A percentile compares a stretch with the other conserved stretches of the same genome.
Conservation (phyloP, 2,797 vertebrate species). For the Enteromius argenteus region DNA sequence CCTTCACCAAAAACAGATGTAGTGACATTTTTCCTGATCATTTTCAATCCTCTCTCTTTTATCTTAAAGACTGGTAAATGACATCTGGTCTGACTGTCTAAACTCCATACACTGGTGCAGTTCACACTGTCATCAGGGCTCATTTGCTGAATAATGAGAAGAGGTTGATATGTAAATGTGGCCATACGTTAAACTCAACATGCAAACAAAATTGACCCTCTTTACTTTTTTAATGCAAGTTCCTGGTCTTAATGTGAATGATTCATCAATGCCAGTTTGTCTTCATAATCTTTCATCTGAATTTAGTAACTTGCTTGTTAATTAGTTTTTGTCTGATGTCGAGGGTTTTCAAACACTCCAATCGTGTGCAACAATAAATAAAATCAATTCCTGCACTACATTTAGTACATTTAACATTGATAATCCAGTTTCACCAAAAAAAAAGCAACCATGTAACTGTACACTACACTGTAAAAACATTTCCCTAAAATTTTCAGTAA, state of each 20-base stretch:
- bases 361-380: not conserved
- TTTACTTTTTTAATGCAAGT: not conserved
- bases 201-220: not conserved
- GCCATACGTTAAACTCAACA: not conserved
- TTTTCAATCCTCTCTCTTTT: not conserved
- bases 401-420: not conserved
- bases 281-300: not conserved
- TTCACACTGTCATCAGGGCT: not conserved
- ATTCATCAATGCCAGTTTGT: not conserved
- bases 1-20: not conserved
- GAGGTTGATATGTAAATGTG: not conserved
- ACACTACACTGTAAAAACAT: not conserved
- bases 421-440: not conserved
- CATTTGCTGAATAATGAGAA: not conserved
- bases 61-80: not conserved
- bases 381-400: not conserved
- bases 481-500: too few relatives aligned
- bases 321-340: not conserved
- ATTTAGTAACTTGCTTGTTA: not conserved
- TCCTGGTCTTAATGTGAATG: not conserved
- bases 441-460: not conserved
- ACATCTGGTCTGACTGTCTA: not conserved
- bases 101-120: not conserved
- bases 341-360: not conserved
- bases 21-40: conserved; percentile 50